Base-by-base conservation (phyloP, 2,888 invertebrate species). In the Erebia aethiops region DNA sequence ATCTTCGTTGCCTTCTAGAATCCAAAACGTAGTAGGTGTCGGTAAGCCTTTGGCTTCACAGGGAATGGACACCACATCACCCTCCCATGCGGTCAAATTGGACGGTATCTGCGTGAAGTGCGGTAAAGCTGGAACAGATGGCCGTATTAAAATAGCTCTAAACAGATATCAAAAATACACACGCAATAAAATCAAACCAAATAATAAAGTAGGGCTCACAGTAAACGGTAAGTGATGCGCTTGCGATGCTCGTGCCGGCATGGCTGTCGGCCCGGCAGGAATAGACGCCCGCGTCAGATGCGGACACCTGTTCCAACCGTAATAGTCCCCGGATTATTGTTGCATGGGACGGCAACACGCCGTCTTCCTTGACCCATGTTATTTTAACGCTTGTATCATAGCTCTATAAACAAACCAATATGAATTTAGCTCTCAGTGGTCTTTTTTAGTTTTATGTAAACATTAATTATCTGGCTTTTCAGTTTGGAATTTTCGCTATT, bases 21-120 rank as follows among this genome's bases (percentile, higher is more conserved):
- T 98, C 99, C 99, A 99, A 89, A 98, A 99, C 41, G 98, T 96
- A 14, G 98, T 98, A 3, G 99, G 99, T 75, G 96, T 95, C 14
- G 99, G 99, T 86, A 98, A 97, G 73, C 99, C 99, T 82, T 95
- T 96, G 46, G 98, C 98, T 79, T 97, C 96, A 92, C 99, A 99
- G 74, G 97, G 97, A 85, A 99, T 97, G 77, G 97, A 96, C 65
- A 98, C 98, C 80, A 97, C 96, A 80, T 97, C 97, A 86, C 97
- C 97, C 82, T 97, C 95, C 82, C 97, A 97, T 78, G 98, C 96
- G 88, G 97, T 96, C 88, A 97, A 96, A 91, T 98, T 98, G 84
- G 96, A 96, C 58, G 98, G 98, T 85, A 96, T 96, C 83, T 96
- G 96, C 76, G 96, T 95, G 92, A 98, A 98, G 79, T 95, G 96